Conservation (phyloP, 2,888 invertebrate species). For the Ochropleura plecta region DNA sequence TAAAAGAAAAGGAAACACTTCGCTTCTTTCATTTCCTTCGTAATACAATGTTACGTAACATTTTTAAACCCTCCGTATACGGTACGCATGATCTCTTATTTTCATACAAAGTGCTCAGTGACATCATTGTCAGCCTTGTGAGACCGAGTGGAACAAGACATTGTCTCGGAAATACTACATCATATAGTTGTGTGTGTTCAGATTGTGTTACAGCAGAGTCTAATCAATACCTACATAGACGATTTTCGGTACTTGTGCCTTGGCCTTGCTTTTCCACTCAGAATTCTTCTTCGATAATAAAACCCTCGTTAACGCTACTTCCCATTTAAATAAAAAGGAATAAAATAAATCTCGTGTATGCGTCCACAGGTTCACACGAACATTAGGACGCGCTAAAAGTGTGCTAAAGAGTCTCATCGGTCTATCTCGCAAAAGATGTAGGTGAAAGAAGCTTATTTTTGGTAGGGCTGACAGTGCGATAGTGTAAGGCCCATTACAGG, state of each 20-base stretch:
- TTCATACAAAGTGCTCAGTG: constrained; percentile 59
- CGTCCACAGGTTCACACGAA: constrained; percentile 62
- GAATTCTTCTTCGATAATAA: constrained; percentile 42
- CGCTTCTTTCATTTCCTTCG: constrained; percentile 50
- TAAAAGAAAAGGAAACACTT: constrained; percentile 42
- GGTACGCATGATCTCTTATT: constrained; percentile 59
- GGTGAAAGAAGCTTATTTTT: constrained; percentile 86
- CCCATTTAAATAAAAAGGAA: constrained; percentile 43
- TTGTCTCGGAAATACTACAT: constrained; percentile 32
- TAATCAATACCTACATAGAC: constrained; percentile 37
- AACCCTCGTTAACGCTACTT: constrained; percentile 40
- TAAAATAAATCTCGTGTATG: constrained; percentile 60
- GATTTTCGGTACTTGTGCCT: constrained; percentile 17
- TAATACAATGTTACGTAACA: constrained; percentile 59
- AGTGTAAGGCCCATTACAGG: constrained; percentile 89
- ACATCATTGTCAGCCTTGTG: constrained; percentile 51
- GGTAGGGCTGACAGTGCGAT: constrained; percentile 88
- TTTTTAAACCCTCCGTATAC: constrained; percentile 54
- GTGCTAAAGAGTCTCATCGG: constrained; percentile 76
- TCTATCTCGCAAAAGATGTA: constrained; percentile 77
- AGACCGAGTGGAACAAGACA: constrained; percentile 37
- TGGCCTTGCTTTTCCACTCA: constrained; percentile 20
- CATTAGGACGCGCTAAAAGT: constrained; percentile 66
- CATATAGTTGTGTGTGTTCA: constrained; percentile 26
- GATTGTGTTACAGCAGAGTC: constrained; percentile 32